phyloP scores from a whole-genome alignment of 2,113 vertebrate species.

The Oenanthe oenanthe region DNA sequence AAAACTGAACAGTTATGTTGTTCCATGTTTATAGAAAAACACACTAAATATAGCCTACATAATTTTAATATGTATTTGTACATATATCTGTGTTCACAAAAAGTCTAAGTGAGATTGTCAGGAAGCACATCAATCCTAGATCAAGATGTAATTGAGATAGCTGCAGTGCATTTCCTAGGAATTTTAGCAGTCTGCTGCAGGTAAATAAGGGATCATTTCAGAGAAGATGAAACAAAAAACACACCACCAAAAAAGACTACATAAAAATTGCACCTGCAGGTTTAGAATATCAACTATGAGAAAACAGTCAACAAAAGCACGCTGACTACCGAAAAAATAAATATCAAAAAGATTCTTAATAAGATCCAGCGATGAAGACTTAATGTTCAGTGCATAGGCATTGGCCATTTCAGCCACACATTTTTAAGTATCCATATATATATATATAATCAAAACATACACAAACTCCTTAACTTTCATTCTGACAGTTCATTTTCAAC shows the following conservation, averaged over 20 bases:
- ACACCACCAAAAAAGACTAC: background rate
- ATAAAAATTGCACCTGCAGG: background rate
- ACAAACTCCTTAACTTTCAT: background rate
- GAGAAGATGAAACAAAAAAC: background rate
- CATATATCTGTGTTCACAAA: conserved; percentile 60
- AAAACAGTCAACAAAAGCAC: background rate
- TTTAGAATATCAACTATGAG: background rate
- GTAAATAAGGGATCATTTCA: background rate
- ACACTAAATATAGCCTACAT: conserved; percentile 64
- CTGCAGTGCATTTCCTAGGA: background rate
- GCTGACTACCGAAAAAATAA: background rate
- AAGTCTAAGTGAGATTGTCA: background rate
- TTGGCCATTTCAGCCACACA: background rate
- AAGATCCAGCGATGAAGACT: background rate
- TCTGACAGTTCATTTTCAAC: background rate
- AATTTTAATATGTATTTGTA: conserved; percentile 44
- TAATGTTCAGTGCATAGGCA: background rate
- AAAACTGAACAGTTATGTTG: conserved; percentile 71
- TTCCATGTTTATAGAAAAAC: conserved; percentile 66
- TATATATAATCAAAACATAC: background rate
- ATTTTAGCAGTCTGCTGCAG: background rate
- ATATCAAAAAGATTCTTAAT: background rate
- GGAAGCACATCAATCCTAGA: conserved; percentile 6
- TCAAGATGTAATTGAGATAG: background rate
- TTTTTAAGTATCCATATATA: background rate